phyloP scores from a whole-genome alignment of 92 coral and sea anemone genomes.

The Bergia puertoricense region DNA sequence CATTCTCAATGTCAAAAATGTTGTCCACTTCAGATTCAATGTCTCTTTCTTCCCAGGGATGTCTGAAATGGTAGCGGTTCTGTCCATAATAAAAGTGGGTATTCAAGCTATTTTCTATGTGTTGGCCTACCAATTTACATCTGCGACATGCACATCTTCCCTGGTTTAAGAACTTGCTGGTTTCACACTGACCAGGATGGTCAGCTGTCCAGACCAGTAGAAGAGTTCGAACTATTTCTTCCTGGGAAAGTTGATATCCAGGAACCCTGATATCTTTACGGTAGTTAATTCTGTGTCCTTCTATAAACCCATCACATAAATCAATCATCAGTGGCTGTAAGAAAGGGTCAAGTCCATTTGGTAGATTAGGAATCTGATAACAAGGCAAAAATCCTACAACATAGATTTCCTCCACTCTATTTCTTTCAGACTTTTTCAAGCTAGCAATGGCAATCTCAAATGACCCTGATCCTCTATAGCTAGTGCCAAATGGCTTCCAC shows the following conservation, averaged over 20 bases:
- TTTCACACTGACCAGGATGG: conserved; percentile 76
- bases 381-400: no score
- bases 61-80: conserved; percentile 59
- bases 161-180: conserved; percentile 65
- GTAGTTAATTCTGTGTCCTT: no score
- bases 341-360: no score
- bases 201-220: conserved; percentile 65
- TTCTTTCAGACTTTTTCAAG: conserved; percentile 61
- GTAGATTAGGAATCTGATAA: no score
- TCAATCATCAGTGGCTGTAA: no score
- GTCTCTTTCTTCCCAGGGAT: conserved; percentile 57
- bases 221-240: no score
- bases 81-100: conserved; percentile 66
- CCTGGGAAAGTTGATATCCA: no score
- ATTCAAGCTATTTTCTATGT: conserved; percentile 47
- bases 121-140: conserved; percentile 64
- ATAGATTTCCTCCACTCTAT: conserved; percentile 41
- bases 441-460: conserved; percentile 70
- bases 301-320: no score
- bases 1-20: conserved; percentile 62
- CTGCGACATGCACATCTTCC: conserved; percentile 73
- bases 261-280: no score
- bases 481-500: conserved; percentile 79
- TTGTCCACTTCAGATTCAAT: conserved; percentile 46
- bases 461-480: conserved; percentile 68